Evolutionary conservation across 2,113 vertebrate genomes (phyloP).

Genomic region (Nasalis larvatus): DNA sequence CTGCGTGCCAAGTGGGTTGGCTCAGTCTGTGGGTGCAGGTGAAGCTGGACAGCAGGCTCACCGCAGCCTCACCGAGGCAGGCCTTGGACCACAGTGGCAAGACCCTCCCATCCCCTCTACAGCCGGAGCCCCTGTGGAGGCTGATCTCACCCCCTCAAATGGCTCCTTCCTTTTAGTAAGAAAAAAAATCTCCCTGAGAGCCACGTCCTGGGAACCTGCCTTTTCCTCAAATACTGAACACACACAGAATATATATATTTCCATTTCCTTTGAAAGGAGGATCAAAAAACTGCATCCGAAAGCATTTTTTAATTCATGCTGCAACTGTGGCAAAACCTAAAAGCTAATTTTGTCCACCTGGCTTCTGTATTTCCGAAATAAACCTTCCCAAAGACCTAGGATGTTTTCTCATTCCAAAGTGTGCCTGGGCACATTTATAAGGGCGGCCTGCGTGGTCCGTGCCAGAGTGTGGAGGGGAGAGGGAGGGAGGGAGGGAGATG

Average conservation of each 20-base stretch:
- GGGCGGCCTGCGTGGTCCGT: not conserved
- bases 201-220: not conserved
- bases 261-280: not conserved
- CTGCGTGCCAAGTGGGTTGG: rapidly evolving
- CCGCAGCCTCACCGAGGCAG: rapidly evolving
- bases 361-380: constrained; percentile 30
- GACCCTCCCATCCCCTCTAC: rapidly evolving
- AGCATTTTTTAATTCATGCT: not conserved
- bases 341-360: not conserved
- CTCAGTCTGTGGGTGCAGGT: rapidly evolving
- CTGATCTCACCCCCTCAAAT: rapidly evolving
- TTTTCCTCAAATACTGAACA: not conserved
- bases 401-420: not conserved
- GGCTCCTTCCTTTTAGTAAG: not conserved
- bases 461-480: not conserved
- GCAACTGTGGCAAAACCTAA: not conserved
- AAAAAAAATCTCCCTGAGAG: not conserved
- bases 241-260: not conserved
- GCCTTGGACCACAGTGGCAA: rapidly evolving
- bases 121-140: not conserved
- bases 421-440: not conserved
- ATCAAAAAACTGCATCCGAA: not conserved
- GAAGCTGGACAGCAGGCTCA: too few relatives aligned
- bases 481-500: rapidly evolving
- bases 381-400: not conserved